phyloP scores from a whole-genome alignment of 1,140 invertebrate genomes.

The Saxidomus purpurata region DNA sequence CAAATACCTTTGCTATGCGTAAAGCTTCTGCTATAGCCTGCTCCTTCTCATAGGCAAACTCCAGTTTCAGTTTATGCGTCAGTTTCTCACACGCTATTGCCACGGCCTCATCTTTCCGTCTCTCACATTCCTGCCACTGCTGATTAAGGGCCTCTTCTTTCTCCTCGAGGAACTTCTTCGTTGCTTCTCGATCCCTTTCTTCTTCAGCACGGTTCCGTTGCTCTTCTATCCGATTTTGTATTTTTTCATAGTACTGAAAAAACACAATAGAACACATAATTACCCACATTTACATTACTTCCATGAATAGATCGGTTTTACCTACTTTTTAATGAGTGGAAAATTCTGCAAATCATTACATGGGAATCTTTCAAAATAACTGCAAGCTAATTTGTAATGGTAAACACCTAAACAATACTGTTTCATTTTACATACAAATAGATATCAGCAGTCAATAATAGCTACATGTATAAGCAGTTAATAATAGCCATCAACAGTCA shows the following conservation, averaged over 20 bases:
- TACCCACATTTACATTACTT: too few species aligned
- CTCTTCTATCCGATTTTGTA: slow-evolving; percentile 79
- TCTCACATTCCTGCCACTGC: slow-evolving; percentile 81
- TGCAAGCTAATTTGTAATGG: too few species aligned
- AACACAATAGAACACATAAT: background rate
- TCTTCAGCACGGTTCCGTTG: slow-evolving; percentile 83
- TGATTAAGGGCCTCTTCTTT: slow-evolving; percentile 80
- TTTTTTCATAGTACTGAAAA: slow-evolving; percentile 81
- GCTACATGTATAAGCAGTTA: too few species aligned
- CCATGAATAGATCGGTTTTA: too few species aligned
- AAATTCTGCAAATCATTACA: too few species aligned
- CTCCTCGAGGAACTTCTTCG: slow-evolving; percentile 80
- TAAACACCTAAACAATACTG: too few species aligned
- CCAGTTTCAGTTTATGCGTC: slow-evolving; percentile 73
- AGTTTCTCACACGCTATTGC: slow-evolving; percentile 77
- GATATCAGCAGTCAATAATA: too few species aligned
- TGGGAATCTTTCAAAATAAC: too few species aligned
- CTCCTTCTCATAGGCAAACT: slow-evolving; percentile 80
- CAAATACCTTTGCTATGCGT: slow-evolving; percentile 76
- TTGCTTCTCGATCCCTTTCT: slow-evolving; percentile 82
- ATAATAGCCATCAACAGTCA: too few species aligned
- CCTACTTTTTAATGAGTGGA: too few species aligned
- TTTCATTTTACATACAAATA: too few species aligned
- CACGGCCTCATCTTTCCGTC: slow-evolving; percentile 77
- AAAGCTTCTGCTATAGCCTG: slow-evolving; percentile 79